Percentiles rank a stretch among this genome's conserved stretches.
Conservation (phyloP, 2,888 invertebrate species). For the Chaetogeoica ovagalla region DNA sequence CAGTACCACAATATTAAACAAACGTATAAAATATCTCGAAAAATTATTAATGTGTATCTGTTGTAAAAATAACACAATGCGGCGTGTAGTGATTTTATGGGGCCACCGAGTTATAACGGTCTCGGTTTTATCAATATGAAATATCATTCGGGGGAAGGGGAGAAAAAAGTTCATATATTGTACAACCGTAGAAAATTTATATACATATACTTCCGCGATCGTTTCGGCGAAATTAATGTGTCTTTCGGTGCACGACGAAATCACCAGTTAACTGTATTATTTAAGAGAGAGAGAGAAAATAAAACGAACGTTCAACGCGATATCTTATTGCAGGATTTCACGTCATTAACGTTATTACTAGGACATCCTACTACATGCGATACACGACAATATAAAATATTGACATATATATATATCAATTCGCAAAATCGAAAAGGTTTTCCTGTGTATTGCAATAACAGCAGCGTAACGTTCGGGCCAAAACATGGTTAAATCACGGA, state of each 20-base stretch:
- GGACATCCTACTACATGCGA: too few relatives aligned
- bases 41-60: not conserved
- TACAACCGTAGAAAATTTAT: not conserved
- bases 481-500: too few relatives aligned
- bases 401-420: too few relatives aligned
- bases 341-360: constrained; percentile 5
- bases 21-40: not conserved
- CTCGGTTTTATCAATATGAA: not conserved
- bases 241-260: not conserved
- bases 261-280: not conserved
- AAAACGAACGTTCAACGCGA: not conserved
- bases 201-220: constrained; percentile 17
- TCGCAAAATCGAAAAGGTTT: too few relatives aligned
- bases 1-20: not conserved
- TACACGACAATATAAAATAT: not conserved
- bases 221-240: constrained; percentile 25
- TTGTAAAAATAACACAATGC: not conserved
- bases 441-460: too few relatives aligned
- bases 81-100: not conserved
- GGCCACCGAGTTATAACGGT: not conserved
- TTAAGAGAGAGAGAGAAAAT: not conserved
- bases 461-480: too few relatives aligned
- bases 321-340: not conserved
- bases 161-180: not conserved
- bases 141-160: not conserved